These are phyloP conservation scores for Rousettus madagascariensis DNA, from an alignment of 2,797 vertebrate species.

Conservation along the genomic window DNA sequence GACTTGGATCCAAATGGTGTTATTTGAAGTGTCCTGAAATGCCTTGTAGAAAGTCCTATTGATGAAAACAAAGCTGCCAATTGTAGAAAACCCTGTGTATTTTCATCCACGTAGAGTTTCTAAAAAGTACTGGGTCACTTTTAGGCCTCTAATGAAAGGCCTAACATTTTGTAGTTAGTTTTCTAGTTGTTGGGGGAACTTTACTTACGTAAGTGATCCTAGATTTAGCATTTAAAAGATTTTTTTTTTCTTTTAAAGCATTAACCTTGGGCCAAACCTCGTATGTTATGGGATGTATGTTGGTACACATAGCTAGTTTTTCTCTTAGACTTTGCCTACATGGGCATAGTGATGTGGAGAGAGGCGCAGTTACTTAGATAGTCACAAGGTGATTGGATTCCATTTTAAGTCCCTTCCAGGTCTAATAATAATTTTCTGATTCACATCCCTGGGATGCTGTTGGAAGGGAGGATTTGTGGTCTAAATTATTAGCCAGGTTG, in stretches of 20 bases:
- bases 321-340: background rate
- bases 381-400: background rate
- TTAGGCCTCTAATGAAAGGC: slow-evolving; percentile 60
- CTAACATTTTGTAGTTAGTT: slow-evolving; percentile 69
- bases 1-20: slow-evolving; percentile 46
- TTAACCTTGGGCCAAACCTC: background rate
- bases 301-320: background rate
- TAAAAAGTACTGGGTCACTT: slow-evolving; percentile 43
- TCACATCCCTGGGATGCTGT: background rate
- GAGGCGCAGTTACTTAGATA: background rate
- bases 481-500: slow-evolving; percentile 29
- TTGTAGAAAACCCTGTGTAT: slow-evolving; percentile 69
- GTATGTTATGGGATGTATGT: background rate
- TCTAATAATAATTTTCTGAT: background rate
- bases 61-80: slow-evolving; percentile 71
- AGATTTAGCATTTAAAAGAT: slow-evolving; percentile 39
- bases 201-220: slow-evolving; percentile 47
- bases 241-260: background rate
- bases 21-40: slow-evolving; percentile 72
- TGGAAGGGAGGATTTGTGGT: background rate
- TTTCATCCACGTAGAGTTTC: slow-evolving; percentile 58
- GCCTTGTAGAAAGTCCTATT: slow-evolving; percentile 57
- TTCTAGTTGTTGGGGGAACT: slow-evolving; percentile 57
- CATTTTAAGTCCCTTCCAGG: background rate
- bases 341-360: background rate